Percentiles rank a stretch among this genome's conserved stretches.
Conservation (phyloP, 2,888 invertebrate species). For the Paralinhomoeus sp. region DNA sequence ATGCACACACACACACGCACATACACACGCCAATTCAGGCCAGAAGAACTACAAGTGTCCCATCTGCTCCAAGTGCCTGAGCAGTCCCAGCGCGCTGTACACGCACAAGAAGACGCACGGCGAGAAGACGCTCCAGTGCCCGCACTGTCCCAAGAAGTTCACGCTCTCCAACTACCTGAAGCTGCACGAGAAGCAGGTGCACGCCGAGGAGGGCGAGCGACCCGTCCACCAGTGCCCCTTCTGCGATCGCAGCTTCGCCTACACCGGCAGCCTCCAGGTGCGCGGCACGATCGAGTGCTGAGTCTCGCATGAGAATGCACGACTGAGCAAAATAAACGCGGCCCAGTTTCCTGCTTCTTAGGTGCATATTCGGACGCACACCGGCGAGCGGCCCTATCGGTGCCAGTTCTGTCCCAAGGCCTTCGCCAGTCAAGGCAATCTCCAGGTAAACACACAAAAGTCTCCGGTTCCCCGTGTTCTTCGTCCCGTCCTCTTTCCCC, state of each 20-base stretch:
- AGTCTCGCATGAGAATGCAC: too few species aligned
- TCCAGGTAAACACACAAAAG: slow-evolving; percentile 9
- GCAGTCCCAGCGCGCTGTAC: slow-evolving; percentile 24
- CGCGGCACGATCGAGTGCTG: not conserved
- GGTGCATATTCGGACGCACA: slow-evolving; percentile 24
- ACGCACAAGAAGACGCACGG: slow-evolving; percentile 26
- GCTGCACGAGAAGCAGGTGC: slow-evolving; percentile 23
- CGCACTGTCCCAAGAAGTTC: slow-evolving; percentile 21
- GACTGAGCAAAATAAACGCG: not conserved
- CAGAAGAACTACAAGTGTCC: slow-evolving; percentile 24
- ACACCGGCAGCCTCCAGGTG: slow-evolving; percentile 23
- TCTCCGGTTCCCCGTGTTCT: not conserved
- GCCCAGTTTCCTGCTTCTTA: slow-evolving; percentile 4
- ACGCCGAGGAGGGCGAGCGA: slow-evolving; percentile 19
- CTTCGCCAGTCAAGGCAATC: slow-evolving; percentile 24
- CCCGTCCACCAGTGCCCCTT: slow-evolving; percentile 13
- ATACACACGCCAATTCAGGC: too few species aligned
- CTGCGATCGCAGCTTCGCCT: slow-evolving; percentile 22
- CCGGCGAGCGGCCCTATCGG: slow-evolving; percentile 20
- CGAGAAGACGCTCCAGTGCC: slow-evolving; percentile 20
- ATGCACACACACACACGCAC: too few species aligned
- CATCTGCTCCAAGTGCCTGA: slow-evolving; percentile 20
- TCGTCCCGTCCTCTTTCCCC: too few species aligned
- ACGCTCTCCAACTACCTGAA: slow-evolving; percentile 24
- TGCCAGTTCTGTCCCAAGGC: slow-evolving; percentile 21